phyloP scores from a whole-genome alignment of 1,140 invertebrate species.

The Chrysomallon squamiferum region DNA sequence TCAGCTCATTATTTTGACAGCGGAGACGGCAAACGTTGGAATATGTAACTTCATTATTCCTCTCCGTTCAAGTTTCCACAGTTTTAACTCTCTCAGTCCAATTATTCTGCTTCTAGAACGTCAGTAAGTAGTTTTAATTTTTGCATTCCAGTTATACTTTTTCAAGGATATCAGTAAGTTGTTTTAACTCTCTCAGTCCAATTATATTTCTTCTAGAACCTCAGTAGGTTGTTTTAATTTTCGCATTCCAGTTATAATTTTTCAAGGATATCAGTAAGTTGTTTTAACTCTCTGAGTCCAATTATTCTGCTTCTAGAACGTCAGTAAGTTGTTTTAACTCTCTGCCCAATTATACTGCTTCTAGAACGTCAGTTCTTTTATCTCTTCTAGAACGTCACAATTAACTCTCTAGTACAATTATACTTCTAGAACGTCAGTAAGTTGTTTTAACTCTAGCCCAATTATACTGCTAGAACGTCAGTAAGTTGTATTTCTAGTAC shows the following conservation, averaged over 20 bases:
- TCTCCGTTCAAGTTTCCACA: constrained; percentile 90
- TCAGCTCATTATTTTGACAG: constrained; percentile 94
- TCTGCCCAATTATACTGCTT: not conserved
- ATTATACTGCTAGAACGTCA: too few species aligned
- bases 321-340: constrained; percentile 36
- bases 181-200: constrained; percentile 90
- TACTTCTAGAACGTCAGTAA: too few species aligned
- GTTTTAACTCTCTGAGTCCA: constrained; percentile 90
- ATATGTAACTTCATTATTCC: constrained; percentile 99
- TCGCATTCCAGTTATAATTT: not conserved
- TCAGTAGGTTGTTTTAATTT: constrained; percentile 36
- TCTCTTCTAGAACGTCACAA: not conserved
- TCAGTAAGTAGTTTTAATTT: constrained; percentile 53
- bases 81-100: constrained; percentile 93
- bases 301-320: constrained; percentile 92
- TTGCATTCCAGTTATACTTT: not conserved
- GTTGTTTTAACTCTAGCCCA: too few species aligned
- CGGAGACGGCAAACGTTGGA: constrained; percentile 93
- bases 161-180: not conserved
- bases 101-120: constrained; percentile 92
- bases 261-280: not conserved
- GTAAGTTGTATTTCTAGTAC: too few species aligned
- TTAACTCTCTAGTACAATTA: too few species aligned
- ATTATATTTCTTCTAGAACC: constrained; percentile 92
- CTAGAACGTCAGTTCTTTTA: not conserved